Evolutionary conservation across 2,113 vertebrate species (phyloP), one percentile per base, ranked within the genome.

Genomic region (Dendrocopos noguchii): DNA sequence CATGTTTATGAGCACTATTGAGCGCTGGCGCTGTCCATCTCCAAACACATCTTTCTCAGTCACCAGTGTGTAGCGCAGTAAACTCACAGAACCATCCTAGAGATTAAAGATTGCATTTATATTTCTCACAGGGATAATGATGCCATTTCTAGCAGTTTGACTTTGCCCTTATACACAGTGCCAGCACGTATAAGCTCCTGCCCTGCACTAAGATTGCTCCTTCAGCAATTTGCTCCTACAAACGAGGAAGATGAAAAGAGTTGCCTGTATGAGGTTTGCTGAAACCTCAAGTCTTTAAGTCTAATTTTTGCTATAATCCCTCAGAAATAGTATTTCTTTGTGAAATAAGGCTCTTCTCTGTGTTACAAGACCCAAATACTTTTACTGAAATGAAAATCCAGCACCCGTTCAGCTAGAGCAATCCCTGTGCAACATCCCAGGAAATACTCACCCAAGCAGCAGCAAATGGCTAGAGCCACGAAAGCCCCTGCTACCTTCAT

Each of bases 401-500:
- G 1, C 34, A 64, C 66, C 8, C 20, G 34, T 28, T 29, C 80
- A n/a, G 36, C 25, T 52, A 34, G 19, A 67, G 13, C 3, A 0
- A 80, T 44, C 46, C 33, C 18, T 36, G 19, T 27, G 19, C 66
- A 31, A 28, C 4, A 39, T 11, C 63, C 33, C 56, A 46, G 34
- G 15, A 70, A 72, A 83, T 18, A 95, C 95, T 96, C 80, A 96
- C 96, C 93, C 55, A 95, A 72, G 83, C 36, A 94, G 90, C 85
- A 94, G 61, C 88, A 95, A 66, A 95, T 76, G 76, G 94, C 92
- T 12, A 97, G 33, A 91, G 88, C 86, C 50, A 93, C 55, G 0
- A 95, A 75, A 59, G 3, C 18, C 47, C 53, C 80, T 3, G 34
- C 87, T 12, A 25, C 29, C 87, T 86, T 97, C 95, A 96, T 95